Evolutionary conservation across 1,140 invertebrate genomes (phyloP).

Genomic region (Apis dorsata): DNA sequence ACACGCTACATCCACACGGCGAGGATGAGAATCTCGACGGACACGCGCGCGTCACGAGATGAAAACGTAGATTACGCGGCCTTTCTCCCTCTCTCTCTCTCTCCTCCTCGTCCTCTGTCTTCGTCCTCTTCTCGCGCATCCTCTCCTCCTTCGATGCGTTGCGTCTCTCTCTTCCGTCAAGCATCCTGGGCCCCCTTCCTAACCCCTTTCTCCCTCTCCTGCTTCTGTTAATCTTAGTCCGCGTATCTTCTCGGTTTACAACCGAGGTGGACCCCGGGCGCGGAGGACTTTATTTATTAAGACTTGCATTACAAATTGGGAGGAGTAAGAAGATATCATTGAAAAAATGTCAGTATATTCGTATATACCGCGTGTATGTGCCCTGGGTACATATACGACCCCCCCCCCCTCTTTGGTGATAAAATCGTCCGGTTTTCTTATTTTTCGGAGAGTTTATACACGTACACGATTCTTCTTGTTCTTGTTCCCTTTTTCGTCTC

Average conservation of each 20-base stretch:
- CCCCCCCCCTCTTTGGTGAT: constrained; percentile 1
- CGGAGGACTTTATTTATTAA: constrained; percentile 63
- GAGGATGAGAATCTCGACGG: constrained; percentile 76
- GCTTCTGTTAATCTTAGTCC: constrained; percentile 66
- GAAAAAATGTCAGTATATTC: constrained; percentile 56
- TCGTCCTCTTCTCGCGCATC: constrained; percentile 38
- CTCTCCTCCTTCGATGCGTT: constrained; percentile 30
- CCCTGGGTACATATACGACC: background rate
- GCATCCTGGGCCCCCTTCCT: constrained; percentile 21
- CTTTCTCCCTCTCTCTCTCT: constrained; percentile 53
- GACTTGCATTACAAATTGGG: constrained; percentile 62
- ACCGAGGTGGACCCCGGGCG: constrained; percentile 32
- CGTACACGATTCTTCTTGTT: constrained; percentile 8
- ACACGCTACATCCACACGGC: constrained; percentile 56
- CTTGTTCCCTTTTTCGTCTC: constrained; percentile 1
- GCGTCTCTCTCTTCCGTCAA: constrained; percentile 38
- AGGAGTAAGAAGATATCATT: constrained; percentile 55
- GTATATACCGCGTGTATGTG: constrained; percentile 24
- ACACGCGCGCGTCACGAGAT: constrained; percentile 79
- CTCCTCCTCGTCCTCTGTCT: constrained; percentile 46
- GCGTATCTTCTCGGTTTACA: constrained; percentile 59
- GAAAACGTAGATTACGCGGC: constrained; percentile 75
- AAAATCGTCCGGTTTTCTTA: constrained; percentile 46
- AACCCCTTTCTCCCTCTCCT: background rate
- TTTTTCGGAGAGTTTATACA: background rate